Base-by-base conservation (phyloP, 92 coral and sea anemone species). In the Ricordea florida region DNA sequence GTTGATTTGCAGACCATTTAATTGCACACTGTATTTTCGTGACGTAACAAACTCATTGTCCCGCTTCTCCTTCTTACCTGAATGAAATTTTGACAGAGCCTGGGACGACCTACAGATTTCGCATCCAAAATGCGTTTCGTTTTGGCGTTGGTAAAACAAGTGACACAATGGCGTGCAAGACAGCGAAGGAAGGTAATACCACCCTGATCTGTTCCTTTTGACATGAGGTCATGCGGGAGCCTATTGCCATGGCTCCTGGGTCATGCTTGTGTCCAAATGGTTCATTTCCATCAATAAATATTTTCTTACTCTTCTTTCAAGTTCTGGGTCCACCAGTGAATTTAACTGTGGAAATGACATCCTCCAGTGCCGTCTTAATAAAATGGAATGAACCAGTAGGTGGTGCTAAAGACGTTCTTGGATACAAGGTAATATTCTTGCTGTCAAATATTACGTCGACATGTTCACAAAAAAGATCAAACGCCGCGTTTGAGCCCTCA, bases 401-500 rank as follows among this genome's bases (percentile, higher is more conserved):
- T 21, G 24, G 62, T 36, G 30, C 71, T 34, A 61, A 36, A 10
- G 72, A 57, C n/a, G 66, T 86, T 8, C 33, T 13, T 32, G 97
- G 97, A 63, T 91, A 86, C 66, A 76, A 68, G 97, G 97, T 91
- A 52, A 67, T 4, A 11, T 17, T 17, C 14, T 40, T 24, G 13
- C 8, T 8, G n/a, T n/a, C n/a, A n/a, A n/a, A n/a, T n/a, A n/a
- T n/a, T n/a, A n/a, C n/a, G n/a, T n/a, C n/a, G n/a, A n/a, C n/a
- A n/a, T n/a, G n/a, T n/a, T n/a, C n/a, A n/a, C n/a, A n/a, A n/a
- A n/a, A n/a, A n/a, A n/a, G n/a, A n/a, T n/a, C n/a, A n/a, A n/a
- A n/a, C n/a, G n/a, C n/a, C n/a, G n/a, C n/a, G n/a, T n/a, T n/a
- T n/a, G n/a, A n/a, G n/a, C n/a, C n/a, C n/a, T n/a, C n/a, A n/a